phyloP scores from a whole-genome alignment of 2,888 invertebrate genomes.

The Melanotus villosus region DNA sequence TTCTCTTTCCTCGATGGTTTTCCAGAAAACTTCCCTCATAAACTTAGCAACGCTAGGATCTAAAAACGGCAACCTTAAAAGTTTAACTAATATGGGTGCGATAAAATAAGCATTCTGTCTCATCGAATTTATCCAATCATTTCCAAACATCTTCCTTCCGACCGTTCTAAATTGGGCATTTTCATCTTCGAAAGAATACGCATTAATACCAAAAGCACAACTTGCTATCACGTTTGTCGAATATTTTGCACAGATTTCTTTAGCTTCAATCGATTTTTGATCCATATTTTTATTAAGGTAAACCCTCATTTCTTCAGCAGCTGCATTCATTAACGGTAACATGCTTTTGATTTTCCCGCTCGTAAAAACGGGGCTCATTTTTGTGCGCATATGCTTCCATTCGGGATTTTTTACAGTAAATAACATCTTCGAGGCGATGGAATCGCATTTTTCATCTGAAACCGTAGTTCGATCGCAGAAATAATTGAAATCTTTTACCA shows the following conservation, averaged over 20 bases:
- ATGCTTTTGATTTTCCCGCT: slow-evolving; percentile 70
- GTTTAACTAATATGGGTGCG: slow-evolving; percentile 51
- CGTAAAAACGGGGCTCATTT: slow-evolving; percentile 70
- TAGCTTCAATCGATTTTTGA: slow-evolving; percentile 55
- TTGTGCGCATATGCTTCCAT: slow-evolving; percentile 70
- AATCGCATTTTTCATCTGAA: slow-evolving; percentile 64
- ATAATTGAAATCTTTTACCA: slow-evolving; percentile 68
- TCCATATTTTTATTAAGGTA: slow-evolving; percentile 63
- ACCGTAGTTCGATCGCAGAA: slow-evolving; percentile 67
- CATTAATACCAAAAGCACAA: slow-evolving; percentile 68
- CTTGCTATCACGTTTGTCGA: slow-evolving; percentile 68
- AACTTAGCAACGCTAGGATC: slow-evolving; percentile 54
- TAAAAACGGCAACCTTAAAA: slow-evolving; percentile 56
- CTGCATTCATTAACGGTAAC: slow-evolving; percentile 67
- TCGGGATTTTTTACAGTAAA: slow-evolving; percentile 67
- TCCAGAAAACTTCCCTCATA: slow-evolving; percentile 58
- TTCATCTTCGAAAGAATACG: slow-evolving; percentile 64
- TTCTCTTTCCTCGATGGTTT: slow-evolving; percentile 57
- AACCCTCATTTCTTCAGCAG: slow-evolving; percentile 56
- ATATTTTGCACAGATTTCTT: slow-evolving; percentile 64
- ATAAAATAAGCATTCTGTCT: slow-evolving; percentile 57
- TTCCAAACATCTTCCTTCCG: slow-evolving; percentile 61
- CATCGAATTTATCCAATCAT: slow-evolving; percentile 54
- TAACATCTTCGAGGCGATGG: slow-evolving; percentile 64
- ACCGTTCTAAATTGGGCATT: slow-evolving; percentile 64